Conservation (phyloP, 2,797 vertebrate genomes). For the Spea hammondii region DNA sequence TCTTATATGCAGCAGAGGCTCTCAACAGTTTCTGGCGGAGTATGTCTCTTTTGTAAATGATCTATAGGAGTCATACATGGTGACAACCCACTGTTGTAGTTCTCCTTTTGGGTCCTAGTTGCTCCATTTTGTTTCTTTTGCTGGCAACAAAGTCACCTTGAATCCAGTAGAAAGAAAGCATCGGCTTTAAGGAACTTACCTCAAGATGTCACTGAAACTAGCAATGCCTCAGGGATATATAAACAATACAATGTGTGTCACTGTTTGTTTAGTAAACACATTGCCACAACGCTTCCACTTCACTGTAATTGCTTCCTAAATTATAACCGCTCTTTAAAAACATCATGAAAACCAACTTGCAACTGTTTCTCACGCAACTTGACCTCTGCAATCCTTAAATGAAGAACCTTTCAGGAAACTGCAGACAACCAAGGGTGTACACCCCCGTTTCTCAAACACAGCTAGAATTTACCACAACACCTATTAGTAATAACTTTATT, state of each 20-base stretch:
- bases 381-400: neutral
- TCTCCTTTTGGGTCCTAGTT: neutral
- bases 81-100: neutral
- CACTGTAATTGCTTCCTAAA: slow-evolving; percentile 17
- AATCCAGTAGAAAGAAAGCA: slow-evolving; percentile 1
- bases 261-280: slow-evolving; percentile 37
- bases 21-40: no score
- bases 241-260: slow-evolving; percentile 34
- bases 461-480: no score
- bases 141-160: neutral
- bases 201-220: slow-evolving; percentile 20
- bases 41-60: no score
- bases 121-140: neutral
- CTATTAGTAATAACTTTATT: no score
- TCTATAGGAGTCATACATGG: no score
- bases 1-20: no score
- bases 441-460: no score
- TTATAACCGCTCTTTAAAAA: slow-evolving; percentile 13
- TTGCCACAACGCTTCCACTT: slow-evolving; percentile 20
- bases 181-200: neutral
- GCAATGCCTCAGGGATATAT: slow-evolving; percentile 35
- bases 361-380: slow-evolving; percentile 27
- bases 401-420: neutral
- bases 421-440: neutral
- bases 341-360: slow-evolving; percentile 23